Evolutionary conservation across 1,140 invertebrate species (phyloP).

Genomic region (Leguminivora glycinivorella): DNA sequence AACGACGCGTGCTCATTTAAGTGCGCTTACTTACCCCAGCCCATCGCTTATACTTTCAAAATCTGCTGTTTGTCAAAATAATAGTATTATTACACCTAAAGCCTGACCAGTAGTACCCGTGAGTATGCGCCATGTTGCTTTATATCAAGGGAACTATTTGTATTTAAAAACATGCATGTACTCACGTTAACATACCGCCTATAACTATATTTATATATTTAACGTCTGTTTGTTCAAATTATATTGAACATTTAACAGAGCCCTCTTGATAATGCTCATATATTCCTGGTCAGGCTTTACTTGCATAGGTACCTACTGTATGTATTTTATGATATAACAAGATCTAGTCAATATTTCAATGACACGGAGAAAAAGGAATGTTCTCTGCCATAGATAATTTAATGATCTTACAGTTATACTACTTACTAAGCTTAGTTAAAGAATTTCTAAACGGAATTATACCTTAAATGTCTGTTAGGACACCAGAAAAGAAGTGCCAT

Average conservation of each 20-base stretch:
- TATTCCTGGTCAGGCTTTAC: too few relatives aligned
- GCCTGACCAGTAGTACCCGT: too few relatives aligned
- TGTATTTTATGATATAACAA: neutral
- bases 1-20: too few relatives aligned
- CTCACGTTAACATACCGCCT: too few relatives aligned
- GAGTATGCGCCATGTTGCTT: too few relatives aligned
- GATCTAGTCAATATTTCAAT: constrained; percentile 12
- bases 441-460: constrained; percentile 25
- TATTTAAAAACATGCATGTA: too few relatives aligned
- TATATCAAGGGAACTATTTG: too few relatives aligned
- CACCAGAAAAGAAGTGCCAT: constrained; percentile 66
- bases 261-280: too few relatives aligned
- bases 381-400: neutral
- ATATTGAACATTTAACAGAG: too few relatives aligned
- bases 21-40: too few relatives aligned
- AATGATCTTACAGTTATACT: neutral
- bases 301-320: neutral
- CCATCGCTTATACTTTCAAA: neutral
- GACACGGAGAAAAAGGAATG: constrained; percentile 36
- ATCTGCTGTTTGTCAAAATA: neutral
- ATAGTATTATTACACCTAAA: neutral
- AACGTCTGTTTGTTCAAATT: too few relatives aligned
- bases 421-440: constrained; percentile 10
- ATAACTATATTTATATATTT: too few relatives aligned
- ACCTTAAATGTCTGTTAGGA: constrained; percentile 43